These are phyloP conservation scores for Pseudeuparius sepicola DNA, from an alignment of 2,888 invertebrate genomes.

Conservation along the genomic window DNA sequence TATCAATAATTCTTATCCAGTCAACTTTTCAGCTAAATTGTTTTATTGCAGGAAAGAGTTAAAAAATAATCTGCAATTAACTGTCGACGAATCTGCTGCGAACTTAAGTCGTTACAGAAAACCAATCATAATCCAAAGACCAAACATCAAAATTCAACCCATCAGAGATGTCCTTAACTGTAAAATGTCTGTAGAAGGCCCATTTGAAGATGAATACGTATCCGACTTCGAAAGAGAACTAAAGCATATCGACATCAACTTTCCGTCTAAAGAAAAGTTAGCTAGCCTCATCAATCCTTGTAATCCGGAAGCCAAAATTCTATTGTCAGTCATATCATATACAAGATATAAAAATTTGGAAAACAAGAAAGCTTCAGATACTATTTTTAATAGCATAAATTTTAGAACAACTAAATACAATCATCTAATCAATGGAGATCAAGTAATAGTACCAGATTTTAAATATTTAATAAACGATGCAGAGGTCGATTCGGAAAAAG, in stretches of 20 bases:
- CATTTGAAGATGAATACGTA: slow-evolving; percentile 13
- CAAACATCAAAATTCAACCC: slow-evolving; percentile 17
- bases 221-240: slow-evolving; percentile 10
- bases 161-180: slow-evolving; percentile 14
- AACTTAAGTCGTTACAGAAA: no score
- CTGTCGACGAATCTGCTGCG: neutral
- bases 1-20: no score
- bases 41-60: no score
- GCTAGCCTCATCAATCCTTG: slow-evolving; percentile 27
- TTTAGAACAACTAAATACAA: slow-evolving; percentile 23
- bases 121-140: slow-evolving; percentile 12
- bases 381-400: slow-evolving; percentile 21
- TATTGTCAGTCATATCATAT: slow-evolving; percentile 27
- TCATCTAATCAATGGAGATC: slow-evolving; percentile 19
- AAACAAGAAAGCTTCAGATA: slow-evolving; percentile 17
- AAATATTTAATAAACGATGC: slow-evolving; percentile 16
- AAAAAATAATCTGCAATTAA: no score
- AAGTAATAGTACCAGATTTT: slow-evolving; percentile 10
- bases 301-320: slow-evolving; percentile 26
- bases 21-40: no score
- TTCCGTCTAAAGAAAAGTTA: slow-evolving; percentile 26
- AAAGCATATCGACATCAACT: slow-evolving; percentile 17
- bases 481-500: slow-evolving; percentile 7
- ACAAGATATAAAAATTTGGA: slow-evolving; percentile 23
- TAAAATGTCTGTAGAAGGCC: slow-evolving; percentile 17